Conservation (phyloP, 2,113 vertebrate genomes). For the Gavia stellata region DNA sequence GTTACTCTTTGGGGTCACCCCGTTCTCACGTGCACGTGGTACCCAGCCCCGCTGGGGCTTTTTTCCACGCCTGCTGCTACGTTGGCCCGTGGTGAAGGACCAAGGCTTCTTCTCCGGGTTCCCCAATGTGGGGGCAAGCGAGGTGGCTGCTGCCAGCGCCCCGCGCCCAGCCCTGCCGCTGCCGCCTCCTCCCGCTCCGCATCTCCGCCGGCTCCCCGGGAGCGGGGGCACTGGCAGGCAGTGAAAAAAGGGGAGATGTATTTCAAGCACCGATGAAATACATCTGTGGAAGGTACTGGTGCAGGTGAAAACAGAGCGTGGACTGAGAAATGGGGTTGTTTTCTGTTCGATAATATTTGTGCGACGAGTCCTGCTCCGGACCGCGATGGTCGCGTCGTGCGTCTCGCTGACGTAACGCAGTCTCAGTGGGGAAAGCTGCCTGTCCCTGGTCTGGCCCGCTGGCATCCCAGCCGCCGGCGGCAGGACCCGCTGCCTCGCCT, state of each 20-base stretch:
- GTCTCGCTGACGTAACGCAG: background rate
- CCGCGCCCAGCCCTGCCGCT: background rate
- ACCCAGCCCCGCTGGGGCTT: background rate
- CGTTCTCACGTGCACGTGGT: background rate
- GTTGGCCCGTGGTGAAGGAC: no score
- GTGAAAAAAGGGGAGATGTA: background rate
- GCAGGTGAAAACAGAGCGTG: background rate
- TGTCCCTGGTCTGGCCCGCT: fast-evolving
- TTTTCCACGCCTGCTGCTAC: background rate
- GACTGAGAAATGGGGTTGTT: background rate
- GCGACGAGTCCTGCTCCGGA: background rate
- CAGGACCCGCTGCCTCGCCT: fast-evolving
- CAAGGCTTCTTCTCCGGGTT: background rate
- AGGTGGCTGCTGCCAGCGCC: background rate
- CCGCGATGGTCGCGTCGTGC: fast-evolving
- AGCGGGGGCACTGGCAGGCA: background rate
- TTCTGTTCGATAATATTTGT: background rate
- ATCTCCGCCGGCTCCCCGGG: background rate
- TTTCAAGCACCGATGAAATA: background rate
- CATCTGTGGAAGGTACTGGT: background rate
- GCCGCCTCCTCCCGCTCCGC: background rate
- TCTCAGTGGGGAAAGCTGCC: background rate
- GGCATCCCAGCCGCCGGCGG: background rate
- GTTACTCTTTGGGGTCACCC: background rate
- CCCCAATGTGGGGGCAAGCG: background rate